Evolutionary conservation across 2,888 invertebrate species (phyloP), one percentile per base, ranked within the genome.

Genomic region (Pristionchus japonicus): DNA sequence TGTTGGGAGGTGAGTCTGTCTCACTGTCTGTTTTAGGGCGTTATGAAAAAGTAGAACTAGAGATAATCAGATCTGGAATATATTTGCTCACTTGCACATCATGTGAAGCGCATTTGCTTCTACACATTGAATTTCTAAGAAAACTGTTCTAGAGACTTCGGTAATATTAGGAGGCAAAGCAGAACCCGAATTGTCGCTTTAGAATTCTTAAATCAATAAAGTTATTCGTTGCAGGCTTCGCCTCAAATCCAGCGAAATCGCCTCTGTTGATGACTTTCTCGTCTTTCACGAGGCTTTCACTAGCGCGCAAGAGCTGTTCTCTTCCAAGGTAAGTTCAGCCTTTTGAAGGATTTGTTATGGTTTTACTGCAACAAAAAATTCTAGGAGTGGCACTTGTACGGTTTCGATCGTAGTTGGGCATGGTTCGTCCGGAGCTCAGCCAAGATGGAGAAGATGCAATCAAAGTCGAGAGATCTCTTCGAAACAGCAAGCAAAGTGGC

Each of bases 351-450:
- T 47, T 80, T 49, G 20, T 52, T 52, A 52, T 20, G 17, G 52
- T 52, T 52, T 52, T 52, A 23, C 23, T 52, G 31, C 67, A 34
- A 37, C 3, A 37, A 70, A 31, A n/a, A 17, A 11, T 40, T 4
- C 27, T 82, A 84, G 84, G 84, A 84, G 40, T 84, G 84, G 84
- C 27, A 43, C 23, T 23, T 84, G n/a, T 84, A 84, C 61, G 57
- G 61, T n/a, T 34, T 61, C 61, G 84, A 84, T 20, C 4, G 13
- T 13, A 13, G n/a, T 40, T 40, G 4, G 7, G 61, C 61, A 6
- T 84, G 84, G 84, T 84, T 84, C 31, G 61, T 61, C n/a, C 47
- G 27, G 27, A 15, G 13, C 40, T 37, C 61, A 15, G 23, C 84
- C 6, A 47, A 31, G 67, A 34, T 13, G 7, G 67, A 74, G 34